phyloP scores from a whole-genome alignment of 2,113 vertebrate genomes.

The Shinisaurus crocodilurus region DNA sequence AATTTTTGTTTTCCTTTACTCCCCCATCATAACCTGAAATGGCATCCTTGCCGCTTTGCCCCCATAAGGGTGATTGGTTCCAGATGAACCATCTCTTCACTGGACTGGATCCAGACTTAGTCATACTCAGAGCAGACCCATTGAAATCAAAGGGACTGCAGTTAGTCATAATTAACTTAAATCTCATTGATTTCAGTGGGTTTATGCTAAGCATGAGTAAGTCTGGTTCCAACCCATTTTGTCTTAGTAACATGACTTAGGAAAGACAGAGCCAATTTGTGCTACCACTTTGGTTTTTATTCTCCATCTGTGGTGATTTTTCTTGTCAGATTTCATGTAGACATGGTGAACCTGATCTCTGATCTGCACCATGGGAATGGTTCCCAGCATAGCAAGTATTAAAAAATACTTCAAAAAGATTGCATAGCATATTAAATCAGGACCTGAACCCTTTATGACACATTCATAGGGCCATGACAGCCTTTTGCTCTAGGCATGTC shows the following conservation, averaged over 20 bases:
- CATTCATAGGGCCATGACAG: not conserved
- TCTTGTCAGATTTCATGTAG: constrained; percentile 2
- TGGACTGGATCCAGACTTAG: too few species aligned
- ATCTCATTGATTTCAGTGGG: too few species aligned
- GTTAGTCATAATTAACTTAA: too few species aligned
- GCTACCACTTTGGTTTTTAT: constrained; percentile 3
- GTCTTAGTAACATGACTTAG: not conserved
- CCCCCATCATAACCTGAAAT: not conserved
- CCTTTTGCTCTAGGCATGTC: not conserved
- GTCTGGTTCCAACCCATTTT: not conserved
- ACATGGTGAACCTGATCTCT: not conserved
- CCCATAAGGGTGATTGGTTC: not conserved
- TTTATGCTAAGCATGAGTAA: too few species aligned
- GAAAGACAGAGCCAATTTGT: not conserved
- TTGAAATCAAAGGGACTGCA: too few species aligned
- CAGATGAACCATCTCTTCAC: not conserved
- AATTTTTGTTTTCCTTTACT: not conserved
- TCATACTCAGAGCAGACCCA: too few species aligned
- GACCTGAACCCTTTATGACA: not conserved
- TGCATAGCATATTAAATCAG: not conserved
- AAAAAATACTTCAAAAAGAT: constrained; percentile 3
- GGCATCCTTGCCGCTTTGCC: not conserved
- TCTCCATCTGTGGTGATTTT: constrained; percentile 18
- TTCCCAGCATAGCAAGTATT: not conserved
- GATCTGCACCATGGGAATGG: not conserved